phyloP scores from a whole-genome alignment of 2,888 invertebrate species.

The Orthonychiurus folsomi region DNA sequence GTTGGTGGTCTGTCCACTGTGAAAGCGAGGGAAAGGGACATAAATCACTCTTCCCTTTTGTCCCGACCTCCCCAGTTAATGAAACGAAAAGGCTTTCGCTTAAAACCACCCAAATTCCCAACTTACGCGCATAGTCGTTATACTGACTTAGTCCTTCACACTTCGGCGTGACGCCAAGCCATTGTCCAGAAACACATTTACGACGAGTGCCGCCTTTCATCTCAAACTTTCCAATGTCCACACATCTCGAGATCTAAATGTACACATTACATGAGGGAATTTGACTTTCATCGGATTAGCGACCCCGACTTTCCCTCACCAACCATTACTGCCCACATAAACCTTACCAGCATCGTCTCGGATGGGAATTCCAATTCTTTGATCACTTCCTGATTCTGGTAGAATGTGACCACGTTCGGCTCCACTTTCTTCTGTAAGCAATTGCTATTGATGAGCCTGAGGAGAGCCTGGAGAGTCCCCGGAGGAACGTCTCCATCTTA shows the following conservation, averaged over 20 bases:
- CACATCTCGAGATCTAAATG: slow-evolving; percentile 56
- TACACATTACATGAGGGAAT: neutral
- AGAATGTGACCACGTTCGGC: slow-evolving; percentile 69
- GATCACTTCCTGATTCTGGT: slow-evolving; percentile 65
- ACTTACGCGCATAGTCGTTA: slow-evolving; percentile 73
- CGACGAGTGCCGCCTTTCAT: slow-evolving; percentile 66
- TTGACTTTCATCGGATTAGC: no score
- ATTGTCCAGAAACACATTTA: slow-evolving; percentile 65
- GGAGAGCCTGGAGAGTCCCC: slow-evolving; percentile 21
- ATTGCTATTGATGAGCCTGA: slow-evolving; percentile 44
- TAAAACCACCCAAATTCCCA: neutral
- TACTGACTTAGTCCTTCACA: slow-evolving; percentile 76
- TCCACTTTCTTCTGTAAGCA: slow-evolving; percentile 70
- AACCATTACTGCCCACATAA: no score
- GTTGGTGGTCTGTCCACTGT: slow-evolving; percentile 77
- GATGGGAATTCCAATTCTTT: slow-evolving; percentile 69
- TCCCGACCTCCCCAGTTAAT: slow-evolving; percentile 9
- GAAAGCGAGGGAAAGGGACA: neutral
- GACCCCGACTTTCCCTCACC: no score
- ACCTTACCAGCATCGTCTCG: slow-evolving; percentile 58
- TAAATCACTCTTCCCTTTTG: neutral
- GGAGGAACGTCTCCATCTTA: slow-evolving; percentile 18
- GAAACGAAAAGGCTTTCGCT: slow-evolving; percentile 6
- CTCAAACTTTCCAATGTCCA: slow-evolving; percentile 76
- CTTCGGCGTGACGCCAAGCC: slow-evolving; percentile 68